Evolutionary conservation across 37 sponge, comb jelly and placozoan species (phyloP).

Genomic region (Petrosia ficiformis): DNA sequence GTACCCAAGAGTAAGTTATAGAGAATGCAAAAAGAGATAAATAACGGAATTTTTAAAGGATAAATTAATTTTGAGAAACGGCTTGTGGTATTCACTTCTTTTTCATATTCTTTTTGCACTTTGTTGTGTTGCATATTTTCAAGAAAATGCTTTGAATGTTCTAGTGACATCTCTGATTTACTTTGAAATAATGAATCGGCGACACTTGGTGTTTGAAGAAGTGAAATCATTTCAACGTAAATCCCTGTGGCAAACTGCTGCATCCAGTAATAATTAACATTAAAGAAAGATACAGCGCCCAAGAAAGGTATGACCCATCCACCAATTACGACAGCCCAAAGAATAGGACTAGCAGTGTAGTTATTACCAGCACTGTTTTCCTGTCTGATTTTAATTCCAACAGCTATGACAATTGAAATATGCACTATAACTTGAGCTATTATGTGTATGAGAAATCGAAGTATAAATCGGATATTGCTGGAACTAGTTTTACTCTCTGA

Average conservation of each 20-base stretch:
- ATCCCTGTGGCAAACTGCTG: neutral
- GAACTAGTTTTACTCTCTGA: too few species aligned
- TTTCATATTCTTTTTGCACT: conserved; percentile 9
- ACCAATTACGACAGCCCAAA: neutral
- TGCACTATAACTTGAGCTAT: neutral
- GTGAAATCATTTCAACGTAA: neutral
- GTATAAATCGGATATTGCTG: too few species aligned
- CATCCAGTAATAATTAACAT: neutral
- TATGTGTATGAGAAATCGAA: neutral
- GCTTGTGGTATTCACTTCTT: neutral
- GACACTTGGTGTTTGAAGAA: neutral
- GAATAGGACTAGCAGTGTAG: too few species aligned
- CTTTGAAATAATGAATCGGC: conserved; percentile 40
- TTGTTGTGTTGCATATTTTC: conserved; percentile 18
- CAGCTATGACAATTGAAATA: neutral
- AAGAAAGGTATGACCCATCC: neutral
- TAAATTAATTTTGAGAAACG: neutral
- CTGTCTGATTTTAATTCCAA: neutral
- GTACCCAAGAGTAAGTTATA: neutral
- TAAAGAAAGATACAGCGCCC: neutral
- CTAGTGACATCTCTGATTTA: neutral
- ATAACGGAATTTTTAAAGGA: neutral
- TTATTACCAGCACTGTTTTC: neutral
- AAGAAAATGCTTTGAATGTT: conserved; percentile 22
- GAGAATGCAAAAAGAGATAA: neutral